A percentile compares a stretch with the other conserved stretches of the same genome.
Conservation (phyloP, 2,888 invertebrate genomes). For the Eupithecia centaureata region DNA sequence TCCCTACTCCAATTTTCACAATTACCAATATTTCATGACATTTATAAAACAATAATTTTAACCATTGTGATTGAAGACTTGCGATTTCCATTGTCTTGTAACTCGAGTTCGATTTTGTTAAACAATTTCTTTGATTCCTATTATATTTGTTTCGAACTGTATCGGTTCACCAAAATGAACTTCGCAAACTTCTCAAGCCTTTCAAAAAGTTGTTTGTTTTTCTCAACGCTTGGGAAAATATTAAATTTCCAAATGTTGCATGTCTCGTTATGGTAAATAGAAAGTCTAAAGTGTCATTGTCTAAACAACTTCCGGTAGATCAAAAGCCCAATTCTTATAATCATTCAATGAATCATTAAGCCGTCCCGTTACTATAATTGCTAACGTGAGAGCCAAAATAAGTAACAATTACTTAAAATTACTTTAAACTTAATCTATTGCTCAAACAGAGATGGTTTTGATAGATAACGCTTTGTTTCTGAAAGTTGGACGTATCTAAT, state of each 20-base stretch:
- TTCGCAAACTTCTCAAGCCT: background rate
- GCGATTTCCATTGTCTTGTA: slow-evolving; percentile 32
- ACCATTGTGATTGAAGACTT: slow-evolving; percentile 31
- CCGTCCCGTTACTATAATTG: slow-evolving; percentile 62
- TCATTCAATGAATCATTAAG: slow-evolving; percentile 66
- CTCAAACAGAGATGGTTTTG: slow-evolving; percentile 44
- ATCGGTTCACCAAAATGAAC: background rate
- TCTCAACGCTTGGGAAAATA: background rate
- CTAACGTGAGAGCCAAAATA: slow-evolving; percentile 58
- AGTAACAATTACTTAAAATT: slow-evolving; percentile 60
- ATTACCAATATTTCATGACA: background rate
- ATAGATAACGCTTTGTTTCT: slow-evolving; percentile 62
- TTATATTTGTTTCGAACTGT: slow-evolving; percentile 19
- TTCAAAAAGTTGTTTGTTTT: slow-evolving; percentile 1
- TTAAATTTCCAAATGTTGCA: background rate
- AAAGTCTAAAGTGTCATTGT: slow-evolving; percentile 34
- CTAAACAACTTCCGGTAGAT: slow-evolving; percentile 29
- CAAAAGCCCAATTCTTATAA: slow-evolving; percentile 47
- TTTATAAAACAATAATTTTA: slow-evolving; percentile 35
- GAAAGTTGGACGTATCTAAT: slow-evolving; percentile 50
- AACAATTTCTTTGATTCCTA: slow-evolving; percentile 32
- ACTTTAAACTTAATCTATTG: slow-evolving; percentile 41
- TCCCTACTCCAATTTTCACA: background rate
- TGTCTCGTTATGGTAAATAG: slow-evolving; percentile 15
- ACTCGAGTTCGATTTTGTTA: slow-evolving; percentile 43